These are phyloP conservation scores for Zaprionus inermis DNA, from an alignment of 1,140 invertebrate species.

Conservation along the genomic window DNA sequence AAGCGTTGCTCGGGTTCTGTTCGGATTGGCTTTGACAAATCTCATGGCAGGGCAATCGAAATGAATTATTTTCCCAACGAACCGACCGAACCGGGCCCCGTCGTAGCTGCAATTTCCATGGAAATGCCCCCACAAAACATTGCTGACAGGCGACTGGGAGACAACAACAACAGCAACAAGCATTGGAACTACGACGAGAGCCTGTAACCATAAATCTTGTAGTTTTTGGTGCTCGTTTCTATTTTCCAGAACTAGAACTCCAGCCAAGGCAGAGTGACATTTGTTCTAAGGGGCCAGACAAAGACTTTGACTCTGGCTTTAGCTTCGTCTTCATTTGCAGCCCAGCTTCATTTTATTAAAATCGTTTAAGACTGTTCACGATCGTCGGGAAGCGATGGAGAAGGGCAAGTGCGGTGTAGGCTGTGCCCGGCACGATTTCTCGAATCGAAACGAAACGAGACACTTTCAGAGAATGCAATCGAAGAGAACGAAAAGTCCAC, in stretches of 20 bases:
- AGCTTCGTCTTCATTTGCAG: conserved; percentile 50
- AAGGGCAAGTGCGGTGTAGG: background rate
- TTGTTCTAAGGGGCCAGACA: conserved; percentile 34
- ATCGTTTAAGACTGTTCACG: conserved; percentile 56
- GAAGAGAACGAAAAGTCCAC: too few species aligned
- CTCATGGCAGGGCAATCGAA: conserved; percentile 63
- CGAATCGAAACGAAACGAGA: conserved; percentile 37
- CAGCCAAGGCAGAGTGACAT: conserved; percentile 43
- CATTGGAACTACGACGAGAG: conserved; percentile 46
- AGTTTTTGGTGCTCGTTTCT: conserved; percentile 17
- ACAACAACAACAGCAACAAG: conserved; percentile 35
- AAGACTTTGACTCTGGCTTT: conserved; percentile 11
- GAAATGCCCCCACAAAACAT: conserved; percentile 49
- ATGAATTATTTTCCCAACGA: conserved; percentile 78
- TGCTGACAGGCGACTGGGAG: conserved; percentile 43
- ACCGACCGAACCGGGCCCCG: conserved; percentile 17
- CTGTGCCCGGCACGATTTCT: conserved; percentile 63
- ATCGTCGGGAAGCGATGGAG: conserved; percentile 12
- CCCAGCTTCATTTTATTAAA: conserved; percentile 63
- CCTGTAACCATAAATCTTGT: conserved; percentile 77
- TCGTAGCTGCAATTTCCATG: conserved; percentile 68
- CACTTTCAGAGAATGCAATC: conserved; percentile 62
- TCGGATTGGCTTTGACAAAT: conserved; percentile 54
- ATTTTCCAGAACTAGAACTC: conserved; percentile 50
- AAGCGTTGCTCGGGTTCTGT: conserved; percentile 44